phyloP scores from a whole-genome alignment of 2,113 vertebrate species.

The Andinoacara biseriatus region DNA sequence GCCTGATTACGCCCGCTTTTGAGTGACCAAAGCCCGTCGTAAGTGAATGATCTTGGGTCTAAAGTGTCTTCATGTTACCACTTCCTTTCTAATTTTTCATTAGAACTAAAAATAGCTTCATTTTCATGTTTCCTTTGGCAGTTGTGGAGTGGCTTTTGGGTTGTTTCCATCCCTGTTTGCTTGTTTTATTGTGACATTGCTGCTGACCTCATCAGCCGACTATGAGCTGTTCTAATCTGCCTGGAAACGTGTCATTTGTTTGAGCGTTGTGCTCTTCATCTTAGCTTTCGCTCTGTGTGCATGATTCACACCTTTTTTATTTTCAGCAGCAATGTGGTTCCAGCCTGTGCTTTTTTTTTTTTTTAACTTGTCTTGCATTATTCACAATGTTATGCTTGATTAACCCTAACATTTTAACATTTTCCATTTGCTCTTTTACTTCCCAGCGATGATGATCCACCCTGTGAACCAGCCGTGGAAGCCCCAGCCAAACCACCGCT shows the following conservation, averaged over 20 bases:
- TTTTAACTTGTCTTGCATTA: background rate
- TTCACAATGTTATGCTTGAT: background rate
- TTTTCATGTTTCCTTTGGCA: background rate
- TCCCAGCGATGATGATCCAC: slow-evolving; percentile 1
- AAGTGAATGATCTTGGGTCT: slow-evolving; percentile 73
- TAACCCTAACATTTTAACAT: accelerated
- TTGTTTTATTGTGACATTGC: background rate
- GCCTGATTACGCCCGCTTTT: slow-evolving; percentile 89
- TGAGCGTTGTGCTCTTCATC: background rate
- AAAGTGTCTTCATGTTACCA: background rate
- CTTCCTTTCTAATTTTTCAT: background rate
- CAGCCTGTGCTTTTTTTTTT: background rate
- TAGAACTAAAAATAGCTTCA: background rate
- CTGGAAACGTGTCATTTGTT: slow-evolving; percentile 4
- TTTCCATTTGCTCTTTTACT: background rate
- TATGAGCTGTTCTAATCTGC: background rate
- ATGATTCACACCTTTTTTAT: background rate
- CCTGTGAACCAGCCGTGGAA: slow-evolving; percentile 39
- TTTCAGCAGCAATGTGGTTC: background rate
- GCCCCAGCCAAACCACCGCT: slow-evolving; percentile 43
- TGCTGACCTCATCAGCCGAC: background rate
- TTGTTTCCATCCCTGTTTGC: slow-evolving; percentile 2
- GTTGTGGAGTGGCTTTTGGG: background rate
- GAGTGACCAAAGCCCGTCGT: slow-evolving; percentile 83
- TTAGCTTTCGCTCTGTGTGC: background rate